These are phyloP conservation scores for Scaptomyza pallida DNA, from an alignment of 1,140 invertebrate species.

Conservation along the genomic window DNA sequence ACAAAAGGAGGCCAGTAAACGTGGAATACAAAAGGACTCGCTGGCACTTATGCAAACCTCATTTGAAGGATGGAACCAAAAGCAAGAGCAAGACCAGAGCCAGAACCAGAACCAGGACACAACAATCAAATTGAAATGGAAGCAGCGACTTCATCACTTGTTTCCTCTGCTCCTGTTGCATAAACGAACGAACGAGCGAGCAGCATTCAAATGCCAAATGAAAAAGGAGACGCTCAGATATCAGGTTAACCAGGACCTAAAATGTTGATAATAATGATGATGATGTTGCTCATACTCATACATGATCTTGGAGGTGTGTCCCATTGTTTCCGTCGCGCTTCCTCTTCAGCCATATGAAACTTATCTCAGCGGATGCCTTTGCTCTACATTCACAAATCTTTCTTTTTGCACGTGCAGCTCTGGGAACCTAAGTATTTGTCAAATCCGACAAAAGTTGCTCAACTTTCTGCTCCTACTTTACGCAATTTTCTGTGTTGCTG, in stretches of 20 bases:
- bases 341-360: slow-evolving; percentile 74
- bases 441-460: slow-evolving; percentile 73
- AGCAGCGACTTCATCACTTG: slow-evolving; percentile 84
- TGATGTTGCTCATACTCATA: slow-evolving; percentile 13
- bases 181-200: slow-evolving; percentile 58
- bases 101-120: slow-evolving; percentile 42
- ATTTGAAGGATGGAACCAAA: slow-evolving; percentile 16
- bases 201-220: slow-evolving; percentile 48
- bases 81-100: not conserved
- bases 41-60: slow-evolving; percentile 70
- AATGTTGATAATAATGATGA: slow-evolving; percentile 5
- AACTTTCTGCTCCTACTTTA: slow-evolving; percentile 76
- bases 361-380: slow-evolving; percentile 57
- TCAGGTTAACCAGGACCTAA: slow-evolving; percentile 61
- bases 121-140: slow-evolving; percentile 78
- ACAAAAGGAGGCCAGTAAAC: slow-evolving; percentile 51
- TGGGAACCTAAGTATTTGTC: slow-evolving; percentile 63
- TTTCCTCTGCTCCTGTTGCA: slow-evolving; percentile 80
- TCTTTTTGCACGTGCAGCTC: slow-evolving; percentile 70
- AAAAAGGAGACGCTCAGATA: slow-evolving; percentile 68
- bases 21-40: slow-evolving; percentile 33
- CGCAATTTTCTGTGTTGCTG: slow-evolving; percentile 46
- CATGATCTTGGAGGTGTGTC: slow-evolving; percentile 73
- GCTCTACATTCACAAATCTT: slow-evolving; percentile 12
- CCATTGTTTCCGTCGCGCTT: slow-evolving; percentile 67